Evolutionary conservation across 2,113 vertebrate genomes (phyloP).

Genomic region (Hymenochirus boettgeri): DNA sequence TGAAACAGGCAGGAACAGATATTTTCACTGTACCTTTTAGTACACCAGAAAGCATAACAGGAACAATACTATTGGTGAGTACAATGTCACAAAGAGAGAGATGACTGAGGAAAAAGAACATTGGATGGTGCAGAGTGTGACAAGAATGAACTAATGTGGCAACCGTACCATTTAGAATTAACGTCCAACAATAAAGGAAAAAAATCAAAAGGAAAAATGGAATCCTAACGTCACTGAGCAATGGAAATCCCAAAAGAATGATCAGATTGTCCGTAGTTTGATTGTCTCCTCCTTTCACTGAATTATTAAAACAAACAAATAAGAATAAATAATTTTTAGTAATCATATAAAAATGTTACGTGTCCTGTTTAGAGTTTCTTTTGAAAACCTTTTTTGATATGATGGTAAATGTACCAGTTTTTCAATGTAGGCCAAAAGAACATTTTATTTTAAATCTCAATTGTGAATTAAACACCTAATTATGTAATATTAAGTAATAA

Average conservation of each 20-base stretch:
- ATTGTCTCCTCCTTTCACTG: no score
- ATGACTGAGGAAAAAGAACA: constrained; percentile 2
- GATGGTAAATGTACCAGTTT: no score
- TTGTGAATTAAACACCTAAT: no score
- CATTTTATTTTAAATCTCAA: no score
- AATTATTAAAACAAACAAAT: no score
- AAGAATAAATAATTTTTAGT: no score
- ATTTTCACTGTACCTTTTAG: neutral
- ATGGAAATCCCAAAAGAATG: neutral
- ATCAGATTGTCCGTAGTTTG: neutral
- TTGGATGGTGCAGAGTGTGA: neutral
- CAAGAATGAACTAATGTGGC: neutral
- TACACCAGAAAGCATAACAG: neutral
- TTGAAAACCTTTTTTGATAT: no score
- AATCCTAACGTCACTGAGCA: neutral
- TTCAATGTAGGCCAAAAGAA: no score
- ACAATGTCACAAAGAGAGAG: neutral
- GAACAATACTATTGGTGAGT: neutral
- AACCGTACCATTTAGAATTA: neutral
- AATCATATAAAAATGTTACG: no score
- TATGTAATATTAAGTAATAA: no score
- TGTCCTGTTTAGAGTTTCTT: no score
- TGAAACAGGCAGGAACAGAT: neutral
- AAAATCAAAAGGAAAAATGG: neutral
- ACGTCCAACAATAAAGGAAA: neutral